Evolutionary conservation across 2,797 vertebrate genomes (phyloP).

Genomic region (Sebastiscus tertius): DNA sequence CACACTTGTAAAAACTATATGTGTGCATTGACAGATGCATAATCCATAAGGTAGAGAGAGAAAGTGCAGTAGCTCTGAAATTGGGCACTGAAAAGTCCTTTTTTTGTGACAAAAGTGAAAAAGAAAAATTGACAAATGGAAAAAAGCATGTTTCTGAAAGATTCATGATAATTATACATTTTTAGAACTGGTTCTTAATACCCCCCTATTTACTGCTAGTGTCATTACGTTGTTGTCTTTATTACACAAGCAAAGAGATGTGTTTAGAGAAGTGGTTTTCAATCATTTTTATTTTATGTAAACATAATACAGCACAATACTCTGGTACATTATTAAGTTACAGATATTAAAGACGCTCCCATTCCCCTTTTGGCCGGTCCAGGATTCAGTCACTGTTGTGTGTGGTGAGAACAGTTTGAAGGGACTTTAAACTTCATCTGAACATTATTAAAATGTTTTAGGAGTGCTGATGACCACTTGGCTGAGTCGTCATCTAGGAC

Average conservation of each 20-base stretch:
- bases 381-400: slow-evolving; percentile 1
- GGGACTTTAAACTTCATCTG: slow-evolving; percentile 19
- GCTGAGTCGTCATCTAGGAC: slow-evolving; percentile 57
- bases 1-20: neutral
- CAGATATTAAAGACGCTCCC: slow-evolving; percentile 1
- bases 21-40: too few relatives aligned
- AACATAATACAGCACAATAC: slow-evolving; percentile 25
- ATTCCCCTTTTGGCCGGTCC: slow-evolving; percentile 21
- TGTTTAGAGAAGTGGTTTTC: neutral
- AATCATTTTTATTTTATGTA: slow-evolving; percentile 51
- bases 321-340: neutral
- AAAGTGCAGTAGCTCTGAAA: too few relatives aligned
- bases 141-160: neutral
- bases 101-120: neutral
- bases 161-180: neutral
- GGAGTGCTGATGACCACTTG: slow-evolving; percentile 54
- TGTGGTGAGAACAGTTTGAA: neutral
- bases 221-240: neutral
- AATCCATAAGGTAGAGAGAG: too few relatives aligned
- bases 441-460: slow-evolving; percentile 1
- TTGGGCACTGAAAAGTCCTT: neutral
- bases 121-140: neutral
- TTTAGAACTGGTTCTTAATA: neutral
- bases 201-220: neutral
- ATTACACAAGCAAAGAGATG: too few relatives aligned